Evolutionary conservation across 2,113 vertebrate species (phyloP).

Genomic region (Ondatra zibethicus): DNA sequence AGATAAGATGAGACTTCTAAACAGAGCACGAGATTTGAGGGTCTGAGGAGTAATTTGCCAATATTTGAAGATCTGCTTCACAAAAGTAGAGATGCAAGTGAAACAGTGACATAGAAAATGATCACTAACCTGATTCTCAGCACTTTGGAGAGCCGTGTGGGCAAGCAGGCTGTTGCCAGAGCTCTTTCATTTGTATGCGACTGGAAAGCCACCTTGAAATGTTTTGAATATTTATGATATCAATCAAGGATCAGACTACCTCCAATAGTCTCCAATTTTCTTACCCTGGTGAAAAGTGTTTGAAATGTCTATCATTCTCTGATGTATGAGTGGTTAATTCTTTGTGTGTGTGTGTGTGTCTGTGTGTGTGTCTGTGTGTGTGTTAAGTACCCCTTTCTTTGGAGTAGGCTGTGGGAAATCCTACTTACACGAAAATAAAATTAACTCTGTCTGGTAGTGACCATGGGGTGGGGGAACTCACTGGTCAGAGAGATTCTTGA

Average conservation of each 20-base stretch:
- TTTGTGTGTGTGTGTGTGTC: conserved; percentile 25
- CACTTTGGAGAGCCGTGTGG: conserved; percentile 28
- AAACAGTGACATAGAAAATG: conserved; percentile 23
- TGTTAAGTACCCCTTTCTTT: conserved; percentile 54
- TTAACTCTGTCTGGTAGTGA: neutral
- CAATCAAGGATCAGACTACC: neutral
- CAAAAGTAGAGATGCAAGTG: neutral
- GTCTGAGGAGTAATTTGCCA: neutral
- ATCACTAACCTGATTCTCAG: conserved; percentile 26
- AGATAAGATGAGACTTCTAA: conserved; percentile 1
- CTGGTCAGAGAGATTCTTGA: neutral
- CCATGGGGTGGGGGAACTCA: neutral
- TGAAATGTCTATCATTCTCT: conserved; percentile 40
- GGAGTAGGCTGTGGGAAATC: neutral
- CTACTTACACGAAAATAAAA: neutral
- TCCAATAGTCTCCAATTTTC: conserved; percentile 55
- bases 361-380: conserved; percentile 25
- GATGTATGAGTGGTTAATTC: conserved; percentile 49
- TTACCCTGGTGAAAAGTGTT: conserved; percentile 21
- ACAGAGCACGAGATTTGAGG: conserved; percentile 11
- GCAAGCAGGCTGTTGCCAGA: conserved; percentile 30
- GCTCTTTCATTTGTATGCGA: neutral
- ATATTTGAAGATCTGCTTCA: conserved; percentile 46
- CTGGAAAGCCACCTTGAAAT: conserved; percentile 24
- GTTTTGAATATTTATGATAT: conserved; percentile 65